Conservation (phyloP, 2,888 invertebrate genomes). For the Slavum lentiscoides region DNA sequence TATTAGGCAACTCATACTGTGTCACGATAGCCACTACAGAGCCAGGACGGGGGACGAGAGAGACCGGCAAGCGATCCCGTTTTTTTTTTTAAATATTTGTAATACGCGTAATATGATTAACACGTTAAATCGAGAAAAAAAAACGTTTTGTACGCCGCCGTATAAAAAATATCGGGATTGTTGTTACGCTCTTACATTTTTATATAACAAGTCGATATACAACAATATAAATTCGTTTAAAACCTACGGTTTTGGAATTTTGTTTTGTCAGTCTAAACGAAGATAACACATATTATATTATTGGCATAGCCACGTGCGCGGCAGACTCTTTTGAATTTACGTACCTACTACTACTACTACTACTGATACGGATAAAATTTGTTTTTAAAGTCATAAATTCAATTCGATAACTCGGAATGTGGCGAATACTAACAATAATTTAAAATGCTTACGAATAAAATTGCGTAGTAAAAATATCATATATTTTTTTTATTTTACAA, state of each 20-base stretch:
- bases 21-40: no score
- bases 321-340: conserved; percentile 1
- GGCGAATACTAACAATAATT: neutral
- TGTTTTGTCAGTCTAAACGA: conserved; percentile 18
- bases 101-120: no score
- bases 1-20: no score
- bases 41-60: no score
- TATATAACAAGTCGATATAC: neutral
- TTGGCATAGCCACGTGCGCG: neutral
- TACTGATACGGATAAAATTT: neutral
- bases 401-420: neutral
- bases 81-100: no score
- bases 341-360: no score
- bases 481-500: no score
- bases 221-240: neutral
- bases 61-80: no score
- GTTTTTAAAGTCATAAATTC: conserved; percentile 6
- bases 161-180: neutral
- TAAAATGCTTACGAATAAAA: neutral
- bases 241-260: conserved; percentile 18
- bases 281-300: conserved; percentile 9
- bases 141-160: neutral
- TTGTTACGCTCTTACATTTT: neutral
- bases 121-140: neutral
- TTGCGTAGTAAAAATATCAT: neutral